Conservation (phyloP, 2,797 vertebrate species). For the Sebastes nivosus region DNA sequence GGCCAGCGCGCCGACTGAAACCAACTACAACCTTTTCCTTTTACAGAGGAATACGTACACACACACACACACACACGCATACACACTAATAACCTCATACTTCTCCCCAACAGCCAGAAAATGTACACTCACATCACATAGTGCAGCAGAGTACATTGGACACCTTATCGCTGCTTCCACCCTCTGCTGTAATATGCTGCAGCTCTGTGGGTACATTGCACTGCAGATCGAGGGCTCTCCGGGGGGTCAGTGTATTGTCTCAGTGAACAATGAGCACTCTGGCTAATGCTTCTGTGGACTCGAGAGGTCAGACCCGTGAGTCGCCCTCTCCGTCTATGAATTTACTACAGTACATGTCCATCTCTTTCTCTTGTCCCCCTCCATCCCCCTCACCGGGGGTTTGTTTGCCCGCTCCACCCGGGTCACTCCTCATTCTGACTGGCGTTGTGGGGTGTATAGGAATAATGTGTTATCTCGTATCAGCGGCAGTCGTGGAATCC, state of each 20-base stretch:
- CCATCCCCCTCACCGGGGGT: slow-evolving; percentile 9
- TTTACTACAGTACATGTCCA: slow-evolving; percentile 63
- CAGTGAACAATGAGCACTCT: slow-evolving; percentile 77
- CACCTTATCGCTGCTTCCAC: slow-evolving; percentile 71
- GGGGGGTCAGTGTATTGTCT: slow-evolving; percentile 76
- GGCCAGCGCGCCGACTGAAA: slow-evolving; percentile 42
- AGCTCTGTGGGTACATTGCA: slow-evolving; percentile 69
- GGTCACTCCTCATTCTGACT: slow-evolving; percentile 56
- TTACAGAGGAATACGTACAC: slow-evolving; percentile 40
- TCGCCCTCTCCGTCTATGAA: slow-evolving; percentile 67
- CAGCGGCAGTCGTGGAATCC: slow-evolving; percentile 75
- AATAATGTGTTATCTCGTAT: slow-evolving; percentile 81
- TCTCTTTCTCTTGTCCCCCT: slow-evolving; percentile 18
- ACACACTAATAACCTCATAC: slow-evolving; percentile 71
- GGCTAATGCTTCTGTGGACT: slow-evolving; percentile 76
- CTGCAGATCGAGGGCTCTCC: slow-evolving; percentile 71
- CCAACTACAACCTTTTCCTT: slow-evolving; percentile 42
- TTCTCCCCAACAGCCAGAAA: slow-evolving; percentile 69
- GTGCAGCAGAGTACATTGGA: slow-evolving; percentile 65
- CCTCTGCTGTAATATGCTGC: slow-evolving; percentile 74
- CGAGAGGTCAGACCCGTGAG: slow-evolving; percentile 68
- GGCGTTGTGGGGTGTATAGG: slow-evolving; percentile 33
- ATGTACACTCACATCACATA: slow-evolving; percentile 61
- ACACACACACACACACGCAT: slow-evolving; percentile 23
- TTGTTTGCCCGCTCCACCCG: slow-evolving; percentile 44